A percentile compares a stretch with the other conserved stretches of the same genome.
phyloP scores from a whole-genome alignment of 2,113 vertebrate species.

The Gila orcuttii region DNA sequence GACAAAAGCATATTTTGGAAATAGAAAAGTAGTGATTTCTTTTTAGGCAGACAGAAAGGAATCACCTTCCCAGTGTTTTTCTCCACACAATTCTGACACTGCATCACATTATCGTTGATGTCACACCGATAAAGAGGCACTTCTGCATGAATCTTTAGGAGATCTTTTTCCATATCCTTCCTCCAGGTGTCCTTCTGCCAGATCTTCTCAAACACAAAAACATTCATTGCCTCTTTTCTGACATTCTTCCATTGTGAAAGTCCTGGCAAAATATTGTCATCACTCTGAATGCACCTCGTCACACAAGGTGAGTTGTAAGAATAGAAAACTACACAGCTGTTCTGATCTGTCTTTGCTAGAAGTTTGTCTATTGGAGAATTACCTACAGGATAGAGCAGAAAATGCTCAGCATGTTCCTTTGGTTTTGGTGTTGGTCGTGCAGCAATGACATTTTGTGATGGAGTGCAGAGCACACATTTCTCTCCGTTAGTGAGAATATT shows the following conservation, averaged over 20 bases:
- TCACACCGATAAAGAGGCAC: slow-evolving; percentile 1
- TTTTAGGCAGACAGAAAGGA: neutral
- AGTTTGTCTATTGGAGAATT: neutral
- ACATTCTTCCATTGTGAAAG: neutral
- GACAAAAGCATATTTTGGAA: neutral
- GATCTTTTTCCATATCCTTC: neutral
- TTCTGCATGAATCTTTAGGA: neutral
- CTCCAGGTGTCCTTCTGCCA: neutral
- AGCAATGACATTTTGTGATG: too few relatives aligned
- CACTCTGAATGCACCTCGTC: neutral
- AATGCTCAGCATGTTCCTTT: neutral
- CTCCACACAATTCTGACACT: neutral
- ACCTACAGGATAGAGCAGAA: neutral
- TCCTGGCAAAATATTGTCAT: neutral
- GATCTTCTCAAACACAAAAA: neutral
- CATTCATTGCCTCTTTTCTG: neutral
- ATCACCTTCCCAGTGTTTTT: neutral
- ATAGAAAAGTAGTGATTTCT: neutral
- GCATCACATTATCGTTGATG: neutral
- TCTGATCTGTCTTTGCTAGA: neutral
- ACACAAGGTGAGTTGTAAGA: neutral
- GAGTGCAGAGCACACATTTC: too few relatives aligned
- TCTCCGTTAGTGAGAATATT: too few relatives aligned
- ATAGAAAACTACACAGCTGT: neutral
- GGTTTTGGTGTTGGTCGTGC: neutral